These are phyloP conservation scores for Saccostrea echinata DNA, from an alignment of 1,140 invertebrate species.

Conservation along the genomic window DNA sequence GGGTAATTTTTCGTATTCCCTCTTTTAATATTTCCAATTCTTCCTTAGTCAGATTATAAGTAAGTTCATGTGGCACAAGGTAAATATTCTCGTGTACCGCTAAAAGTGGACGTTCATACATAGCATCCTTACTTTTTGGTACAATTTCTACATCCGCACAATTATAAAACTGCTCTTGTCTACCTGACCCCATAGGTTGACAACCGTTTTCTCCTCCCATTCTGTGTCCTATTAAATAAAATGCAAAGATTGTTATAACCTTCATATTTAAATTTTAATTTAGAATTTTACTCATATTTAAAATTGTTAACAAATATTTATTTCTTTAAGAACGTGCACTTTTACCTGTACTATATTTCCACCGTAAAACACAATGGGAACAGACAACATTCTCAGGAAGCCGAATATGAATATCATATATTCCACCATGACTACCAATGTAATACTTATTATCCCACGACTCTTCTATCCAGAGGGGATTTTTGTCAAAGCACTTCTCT, in stretches of 20 bases:
- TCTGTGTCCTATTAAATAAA: slow-evolving; percentile 58
- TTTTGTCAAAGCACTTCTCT: slow-evolving; percentile 58
- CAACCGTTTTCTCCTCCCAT: slow-evolving; percentile 58
- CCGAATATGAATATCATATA: slow-evolving; percentile 53
- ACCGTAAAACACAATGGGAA: slow-evolving; percentile 72
- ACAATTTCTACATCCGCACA: slow-evolving; percentile 85
- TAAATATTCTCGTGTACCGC: background rate
- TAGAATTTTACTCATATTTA: background rate
- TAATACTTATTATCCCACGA: slow-evolving; percentile 49
- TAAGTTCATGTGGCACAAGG: background rate
- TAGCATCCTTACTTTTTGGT: background rate
- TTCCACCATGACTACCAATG: slow-evolving; percentile 53
- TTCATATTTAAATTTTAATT: background rate
- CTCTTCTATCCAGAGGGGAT: slow-evolving; percentile 71
- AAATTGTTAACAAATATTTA: background rate
- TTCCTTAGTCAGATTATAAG: background rate
- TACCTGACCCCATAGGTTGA: slow-evolving; percentile 76
- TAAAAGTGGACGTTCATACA: background rate
- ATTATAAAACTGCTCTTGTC: slow-evolving; percentile 83
- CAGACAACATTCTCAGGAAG: slow-evolving; percentile 64
- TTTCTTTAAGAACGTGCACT: background rate
- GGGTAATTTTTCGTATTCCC: slow-evolving; percentile 3
- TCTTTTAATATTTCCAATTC: slow-evolving; percentile 17
- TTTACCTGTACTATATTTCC: slow-evolving; percentile 70
- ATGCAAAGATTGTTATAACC: background rate